Percentiles rank a stretch among this genome's conserved stretches.
Conservation (phyloP, 2,113 vertebrate genomes). For the Oncorhynchus kisutch region DNA sequence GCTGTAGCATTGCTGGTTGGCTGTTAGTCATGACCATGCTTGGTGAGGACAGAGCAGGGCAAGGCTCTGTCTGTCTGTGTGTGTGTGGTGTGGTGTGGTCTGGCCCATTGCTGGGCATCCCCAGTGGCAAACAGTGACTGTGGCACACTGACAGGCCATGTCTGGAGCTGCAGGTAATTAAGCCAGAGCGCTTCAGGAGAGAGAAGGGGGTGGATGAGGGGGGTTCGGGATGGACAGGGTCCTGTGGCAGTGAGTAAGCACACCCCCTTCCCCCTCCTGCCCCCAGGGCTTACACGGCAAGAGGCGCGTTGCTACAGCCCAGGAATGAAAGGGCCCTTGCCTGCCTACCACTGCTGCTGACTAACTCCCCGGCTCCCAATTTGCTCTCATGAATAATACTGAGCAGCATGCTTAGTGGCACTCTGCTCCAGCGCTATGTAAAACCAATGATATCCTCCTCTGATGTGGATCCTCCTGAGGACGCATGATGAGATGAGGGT, state of each 20-base stretch:
- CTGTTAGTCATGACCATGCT: not conserved
- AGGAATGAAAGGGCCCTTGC: slow-evolving; percentile 41
- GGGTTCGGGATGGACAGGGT: slow-evolving; percentile 45
- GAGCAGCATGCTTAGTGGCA: slow-evolving; percentile 51
- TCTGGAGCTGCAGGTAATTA: slow-evolving; percentile 73
- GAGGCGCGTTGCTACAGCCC: slow-evolving; percentile 21
- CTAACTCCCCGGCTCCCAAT: slow-evolving; percentile 68
- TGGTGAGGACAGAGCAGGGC: not conserved
- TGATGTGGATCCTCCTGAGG: slow-evolving; percentile 68
- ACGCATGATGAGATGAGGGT: slow-evolving; percentile 37
- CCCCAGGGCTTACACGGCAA: slow-evolving; percentile 61
- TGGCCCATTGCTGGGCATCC: slow-evolving; percentile 3
- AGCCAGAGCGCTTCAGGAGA: slow-evolving; percentile 57
- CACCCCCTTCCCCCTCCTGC: slow-evolving; percentile 44
- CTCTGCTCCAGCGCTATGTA: slow-evolving; percentile 54
- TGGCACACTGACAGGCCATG: slow-evolving; percentile 62
- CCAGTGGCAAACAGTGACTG: slow-evolving; percentile 50
- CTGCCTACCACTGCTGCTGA: slow-evolving; percentile 22
- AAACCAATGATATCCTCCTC: slow-evolving; percentile 66
- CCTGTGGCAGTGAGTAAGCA: slow-evolving; percentile 60
- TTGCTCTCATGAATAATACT: slow-evolving; percentile 82
- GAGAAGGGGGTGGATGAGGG: slow-evolving; percentile 19
- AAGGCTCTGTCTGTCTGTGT: not conserved
- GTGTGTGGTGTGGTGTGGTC: not conserved
- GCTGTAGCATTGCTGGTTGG: not conserved